Evolutionary conservation across 1,140 invertebrate species (phyloP), one percentile per base, ranked within the genome.

Genomic region (Alviniconcha marisindica): DNA sequence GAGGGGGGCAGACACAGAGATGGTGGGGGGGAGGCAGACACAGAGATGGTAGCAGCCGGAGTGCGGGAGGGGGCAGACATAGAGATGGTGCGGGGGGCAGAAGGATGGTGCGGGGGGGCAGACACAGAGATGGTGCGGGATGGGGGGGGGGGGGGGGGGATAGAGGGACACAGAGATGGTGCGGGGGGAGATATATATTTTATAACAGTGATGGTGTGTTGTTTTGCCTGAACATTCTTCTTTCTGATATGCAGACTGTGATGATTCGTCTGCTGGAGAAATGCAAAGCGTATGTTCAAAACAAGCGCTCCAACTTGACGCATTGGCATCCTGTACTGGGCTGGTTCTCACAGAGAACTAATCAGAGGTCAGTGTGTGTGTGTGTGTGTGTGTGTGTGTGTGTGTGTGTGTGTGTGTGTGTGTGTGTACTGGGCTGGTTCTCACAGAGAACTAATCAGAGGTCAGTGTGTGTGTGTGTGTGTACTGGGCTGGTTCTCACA

Each of bases 291-390:
- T 97, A 97, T 90, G 97, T 97, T 14, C 95, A 96, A 7, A 96
- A 95, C 78, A 98, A 98, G 92, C 96, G 97, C 89, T 97, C 96
- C 31, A 97, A 97, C 91, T 94, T 98, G 44, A 98, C 97, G 56
- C 97, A 99, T 92, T 99, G 98, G 98, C 98, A 99, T 94, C 98
- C 98, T 28, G 95, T 99, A 42, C 94, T 99, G 12, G 98, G 98
- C n/a, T 99, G 98, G 97, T 98, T 98, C 93, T 96, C 96, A 15
- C 97, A 98, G 87, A 95, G 95, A 15, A 95, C 97, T 69, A 97
- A 98, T 91, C 91, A 92, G 79, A 93, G 93, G 93, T 94, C 77
- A 51, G 42, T 31, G 44, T 5, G 44, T 10, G 44, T 10, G 44
- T 48, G 5, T 48, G 7, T 48, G 18, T 48, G 7, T 48, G 44